Evolutionary conservation across 2,113 vertebrate species (phyloP).

Genomic region (Calidris pygmaea): DNA sequence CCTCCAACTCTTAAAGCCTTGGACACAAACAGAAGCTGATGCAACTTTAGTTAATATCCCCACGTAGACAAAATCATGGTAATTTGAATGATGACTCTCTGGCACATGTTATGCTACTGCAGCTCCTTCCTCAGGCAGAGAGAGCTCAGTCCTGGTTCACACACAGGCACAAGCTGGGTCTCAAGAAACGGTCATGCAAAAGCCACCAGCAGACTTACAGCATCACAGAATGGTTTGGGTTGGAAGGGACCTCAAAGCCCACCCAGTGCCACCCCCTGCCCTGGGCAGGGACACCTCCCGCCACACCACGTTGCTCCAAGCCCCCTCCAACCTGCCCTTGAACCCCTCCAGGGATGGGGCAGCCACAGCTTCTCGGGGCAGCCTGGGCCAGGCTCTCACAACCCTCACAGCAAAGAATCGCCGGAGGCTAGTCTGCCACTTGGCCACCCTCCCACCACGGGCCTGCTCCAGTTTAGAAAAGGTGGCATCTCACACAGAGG

Average conservation of each 20-base stretch:
- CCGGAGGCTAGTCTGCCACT: not conserved
- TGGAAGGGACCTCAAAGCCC: not conserved
- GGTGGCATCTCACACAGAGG: not conserved
- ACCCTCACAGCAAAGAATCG: not conserved
- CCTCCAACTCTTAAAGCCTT: not conserved
- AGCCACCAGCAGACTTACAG: not conserved
- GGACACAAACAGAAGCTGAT: not conserved
- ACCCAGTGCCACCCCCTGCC: not conserved
- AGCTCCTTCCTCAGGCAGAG: not conserved
- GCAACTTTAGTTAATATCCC: not conserved
- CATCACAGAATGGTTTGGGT: not conserved
- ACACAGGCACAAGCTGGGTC: rapidly evolving
- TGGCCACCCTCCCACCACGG: not conserved
- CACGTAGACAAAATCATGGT: not conserved
- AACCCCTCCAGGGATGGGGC: not conserved
- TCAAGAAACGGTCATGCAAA: not conserved
- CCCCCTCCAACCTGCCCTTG: not conserved
- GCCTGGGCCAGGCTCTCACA: not conserved
- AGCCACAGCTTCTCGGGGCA: not conserved
- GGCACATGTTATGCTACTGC: not conserved
- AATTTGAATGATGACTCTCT: not conserved
- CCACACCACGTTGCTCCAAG: not conserved
- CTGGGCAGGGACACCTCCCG: not conserved
- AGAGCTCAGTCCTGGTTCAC: not conserved
- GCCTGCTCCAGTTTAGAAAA: not conserved